phyloP scores from a whole-genome alignment of 2,888 invertebrate species.

The Andrena marginata region DNA sequence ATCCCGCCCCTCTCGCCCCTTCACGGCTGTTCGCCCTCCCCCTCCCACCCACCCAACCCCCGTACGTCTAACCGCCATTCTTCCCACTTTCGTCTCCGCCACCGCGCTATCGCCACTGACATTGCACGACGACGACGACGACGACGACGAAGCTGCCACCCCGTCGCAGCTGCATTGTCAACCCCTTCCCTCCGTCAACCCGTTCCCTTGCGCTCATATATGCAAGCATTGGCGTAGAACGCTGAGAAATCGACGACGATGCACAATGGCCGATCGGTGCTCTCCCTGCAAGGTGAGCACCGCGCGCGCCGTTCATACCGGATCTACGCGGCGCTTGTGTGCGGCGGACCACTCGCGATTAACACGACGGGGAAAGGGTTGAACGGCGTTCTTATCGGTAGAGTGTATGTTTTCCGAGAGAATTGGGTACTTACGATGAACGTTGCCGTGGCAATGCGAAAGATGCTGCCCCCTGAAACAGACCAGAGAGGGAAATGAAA shows the following conservation, averaged over 20 bases:
- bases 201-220: conserved; percentile 64
- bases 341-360: background rate
- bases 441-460: conserved; percentile 81
- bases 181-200: conserved; percentile 59
- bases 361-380: background rate
- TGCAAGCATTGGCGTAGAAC: conserved; percentile 77
- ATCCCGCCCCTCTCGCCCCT: conserved; percentile 29
- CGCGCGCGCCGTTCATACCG: background rate
- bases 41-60: conserved; percentile 26
- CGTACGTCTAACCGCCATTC: conserved; percentile 54
- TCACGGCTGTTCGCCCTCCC: conserved; percentile 9
- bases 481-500: conserved; percentile 19
- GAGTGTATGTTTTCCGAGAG: background rate
- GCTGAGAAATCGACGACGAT: conserved; percentile 54
- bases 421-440: conserved; percentile 80
- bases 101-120: conserved; percentile 58
- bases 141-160: conserved; percentile 65
- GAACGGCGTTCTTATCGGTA: background rate
- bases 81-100: conserved; percentile 52
- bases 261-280: conserved; percentile 40
- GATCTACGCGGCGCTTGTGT: background rate
- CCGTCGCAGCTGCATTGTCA: conserved; percentile 75
- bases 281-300: conserved; percentile 25
- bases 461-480: conserved; percentile 81
- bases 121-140: conserved; percentile 60